Evolutionary conservation across 1,140 invertebrate genomes (phyloP).

Genomic region (Heterodera schachtii): DNA sequence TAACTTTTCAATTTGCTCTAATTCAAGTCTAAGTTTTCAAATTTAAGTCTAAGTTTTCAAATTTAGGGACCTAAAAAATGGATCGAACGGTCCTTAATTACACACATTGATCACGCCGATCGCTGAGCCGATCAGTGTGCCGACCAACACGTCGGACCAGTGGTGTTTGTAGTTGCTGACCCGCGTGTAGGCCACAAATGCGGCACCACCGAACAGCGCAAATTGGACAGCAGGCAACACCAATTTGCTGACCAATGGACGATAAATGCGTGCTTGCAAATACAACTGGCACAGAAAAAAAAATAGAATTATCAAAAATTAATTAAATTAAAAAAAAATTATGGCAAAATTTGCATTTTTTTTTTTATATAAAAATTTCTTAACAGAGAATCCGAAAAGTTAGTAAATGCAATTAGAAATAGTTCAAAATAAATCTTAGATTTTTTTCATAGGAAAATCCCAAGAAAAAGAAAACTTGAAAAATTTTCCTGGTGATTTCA

Average conservation of each 20-base stretch:
- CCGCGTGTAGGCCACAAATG: constrained; percentile 55
- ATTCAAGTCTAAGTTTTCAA: too few relatives aligned
- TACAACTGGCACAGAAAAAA: constrained; percentile 46
- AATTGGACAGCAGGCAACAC: constrained; percentile 62
- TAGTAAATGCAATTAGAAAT: too few relatives aligned
- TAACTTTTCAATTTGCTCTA: too few relatives aligned
- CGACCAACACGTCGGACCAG: constrained; percentile 81
- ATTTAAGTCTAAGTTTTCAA: too few relatives aligned
- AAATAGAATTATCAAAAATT: too few relatives aligned
- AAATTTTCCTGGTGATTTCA: too few relatives aligned
- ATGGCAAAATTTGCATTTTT: constrained; percentile 38
- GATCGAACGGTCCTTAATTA: too few relatives aligned
- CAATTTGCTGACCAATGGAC: constrained; percentile 55
- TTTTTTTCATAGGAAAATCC: too few relatives aligned
- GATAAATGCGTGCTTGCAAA: constrained; percentile 62
- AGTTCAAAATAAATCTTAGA: too few relatives aligned
- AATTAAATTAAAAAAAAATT: constrained; percentile 41
- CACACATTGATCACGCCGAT: constrained; percentile 69
- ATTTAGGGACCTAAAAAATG: too few relatives aligned
- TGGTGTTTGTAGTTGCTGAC: constrained; percentile 97
- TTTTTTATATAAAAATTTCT: constrained; percentile 9
- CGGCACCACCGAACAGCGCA: constrained; percentile 58
- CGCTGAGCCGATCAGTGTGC: constrained; percentile 72
- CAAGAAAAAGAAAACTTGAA: too few relatives aligned
- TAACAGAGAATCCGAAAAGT: too few relatives aligned